Evolutionary conservation across 2,113 vertebrate genomes (phyloP).

Genomic region (Stegostoma tigrinum): DNA sequence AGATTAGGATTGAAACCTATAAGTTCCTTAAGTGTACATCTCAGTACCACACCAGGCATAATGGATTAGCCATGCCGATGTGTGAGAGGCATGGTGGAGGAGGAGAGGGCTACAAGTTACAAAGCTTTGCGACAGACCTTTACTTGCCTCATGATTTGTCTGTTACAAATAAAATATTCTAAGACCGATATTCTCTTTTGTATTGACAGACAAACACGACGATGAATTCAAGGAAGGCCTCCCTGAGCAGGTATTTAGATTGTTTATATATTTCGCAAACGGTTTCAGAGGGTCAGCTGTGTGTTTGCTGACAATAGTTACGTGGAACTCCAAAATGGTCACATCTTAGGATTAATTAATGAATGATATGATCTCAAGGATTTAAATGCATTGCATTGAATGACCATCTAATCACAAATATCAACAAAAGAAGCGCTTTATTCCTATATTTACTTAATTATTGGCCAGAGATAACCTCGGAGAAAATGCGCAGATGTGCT

Average conservation of each 20-base stretch:
- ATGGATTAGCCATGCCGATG: neutral
- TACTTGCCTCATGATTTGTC: neutral
- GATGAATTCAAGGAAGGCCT: slow-evolving; percentile 47
- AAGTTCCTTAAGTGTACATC: too few species aligned
- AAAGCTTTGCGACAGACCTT: neutral
- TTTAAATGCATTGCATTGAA: neutral
- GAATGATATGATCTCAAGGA: too few species aligned
- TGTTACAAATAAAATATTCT: neutral
- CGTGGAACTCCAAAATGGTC: neutral
- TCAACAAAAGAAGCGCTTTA: neutral
- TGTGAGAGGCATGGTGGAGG: neutral
- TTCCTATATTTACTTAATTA: neutral
- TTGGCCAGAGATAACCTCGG: neutral
- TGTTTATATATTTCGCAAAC: neutral
- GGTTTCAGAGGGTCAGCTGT: neutral
- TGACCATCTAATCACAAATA: neutral
- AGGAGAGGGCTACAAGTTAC: neutral
- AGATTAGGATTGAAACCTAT: neutral
- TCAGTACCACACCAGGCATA: neutral
- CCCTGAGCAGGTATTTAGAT: slow-evolving; percentile 56
- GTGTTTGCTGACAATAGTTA: neutral
- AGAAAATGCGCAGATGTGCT: neutral
- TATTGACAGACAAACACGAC: slow-evolving; percentile 53
- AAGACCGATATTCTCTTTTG: slow-evolving; percentile 42
- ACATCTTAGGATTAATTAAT: neutral